Evolutionary conservation across 2,888 invertebrate genomes (phyloP).

Genomic region (Meteorus cinctellus): DNA sequence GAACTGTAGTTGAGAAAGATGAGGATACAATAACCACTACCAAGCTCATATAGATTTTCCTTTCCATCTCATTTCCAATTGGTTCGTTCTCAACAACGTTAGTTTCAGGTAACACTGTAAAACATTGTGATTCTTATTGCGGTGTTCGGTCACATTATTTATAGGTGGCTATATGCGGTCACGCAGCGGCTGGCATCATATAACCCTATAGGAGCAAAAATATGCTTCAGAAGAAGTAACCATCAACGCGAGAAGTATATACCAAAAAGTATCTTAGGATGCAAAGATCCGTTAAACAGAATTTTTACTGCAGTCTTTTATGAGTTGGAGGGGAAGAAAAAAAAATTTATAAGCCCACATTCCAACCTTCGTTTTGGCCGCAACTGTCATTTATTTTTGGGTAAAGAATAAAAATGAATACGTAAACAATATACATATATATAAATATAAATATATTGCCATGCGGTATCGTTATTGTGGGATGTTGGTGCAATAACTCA

Average conservation of each 20-base stretch:
- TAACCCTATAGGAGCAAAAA: constrained; percentile 46
- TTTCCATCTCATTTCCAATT: constrained; percentile 32
- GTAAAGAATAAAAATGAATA: constrained; percentile 11
- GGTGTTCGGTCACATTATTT: constrained; percentile 53
- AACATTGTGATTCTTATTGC: constrained; percentile 53
- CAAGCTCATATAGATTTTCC: constrained; percentile 17
- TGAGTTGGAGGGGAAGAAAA: constrained; percentile 34
- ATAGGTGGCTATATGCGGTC: constrained; percentile 50
- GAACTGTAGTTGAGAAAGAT: not conserved
- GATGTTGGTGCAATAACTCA: not conserved
- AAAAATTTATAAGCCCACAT: constrained; percentile 50
- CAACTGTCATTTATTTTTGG: constrained; percentile 21
- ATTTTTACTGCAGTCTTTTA: constrained; percentile 48
- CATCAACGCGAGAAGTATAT: not conserved
- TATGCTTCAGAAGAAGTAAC: not conserved
- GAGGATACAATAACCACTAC: not conserved
- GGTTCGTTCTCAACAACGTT: constrained; percentile 25
- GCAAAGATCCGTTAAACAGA: constrained; percentile 19
- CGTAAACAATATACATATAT: constrained; percentile 11
- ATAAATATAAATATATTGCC: not conserved
- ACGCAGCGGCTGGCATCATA: constrained; percentile 45
- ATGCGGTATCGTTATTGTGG: not conserved
- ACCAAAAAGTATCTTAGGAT: constrained; percentile 13
- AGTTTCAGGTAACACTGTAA: constrained; percentile 55
- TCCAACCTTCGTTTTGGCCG: constrained; percentile 32